Base-by-base conservation (phyloP, 2,797 vertebrate species). In the Centroberyx gerrardi region DNA sequence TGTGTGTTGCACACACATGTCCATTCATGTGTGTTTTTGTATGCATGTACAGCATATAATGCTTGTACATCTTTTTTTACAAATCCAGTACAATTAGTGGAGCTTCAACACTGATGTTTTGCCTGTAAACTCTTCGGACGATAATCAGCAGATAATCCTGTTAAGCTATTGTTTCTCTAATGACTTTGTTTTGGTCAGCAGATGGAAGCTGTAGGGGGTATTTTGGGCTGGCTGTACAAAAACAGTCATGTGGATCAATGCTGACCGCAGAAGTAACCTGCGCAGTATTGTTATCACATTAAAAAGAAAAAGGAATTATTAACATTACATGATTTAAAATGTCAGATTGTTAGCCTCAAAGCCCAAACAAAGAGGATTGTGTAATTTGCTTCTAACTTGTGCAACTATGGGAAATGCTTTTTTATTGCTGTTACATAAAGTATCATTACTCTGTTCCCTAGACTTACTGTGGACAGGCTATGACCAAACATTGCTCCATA, bases 71-170 rank as follows among this genome's bases (percentile, higher is more conserved):
- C 44, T 4, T 48, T 48, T 48, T 4, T 14, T 8, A 10, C 8
- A 40, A 48, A 48, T 4, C 44, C 15, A 17, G 15, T 48, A 51
- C 29, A 31, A 51, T 64, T 51, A 49, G 10, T 38, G 22, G 70
- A 63, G 51, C 54, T 18, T 62, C 10, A 62, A 17, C 72, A 33
- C 4, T 54, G 13, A 15, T 61, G n/a, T 36, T 63, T 63, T 60
- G 53, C 55, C 52, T 29, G 56, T 12, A 29, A 38, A 12, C 27
- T 18, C 33, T 74, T 46, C 7, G 15, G 55, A 77, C n/a, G 5
- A 64, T 65, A 64, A 76, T 81, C 77, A 72, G 66, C 68, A 78
- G 80, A 81, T 91, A 87, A 93, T 90, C 87, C 55, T 55, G 55
- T 87, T 80, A 86, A 85, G 78, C 65, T 66, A 44, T 85, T 85